A percentile compares a stretch with the other conserved stretches of the same genome.
Conservation (phyloP, 2,888 invertebrate species). For the Brachycybe producta region DNA sequence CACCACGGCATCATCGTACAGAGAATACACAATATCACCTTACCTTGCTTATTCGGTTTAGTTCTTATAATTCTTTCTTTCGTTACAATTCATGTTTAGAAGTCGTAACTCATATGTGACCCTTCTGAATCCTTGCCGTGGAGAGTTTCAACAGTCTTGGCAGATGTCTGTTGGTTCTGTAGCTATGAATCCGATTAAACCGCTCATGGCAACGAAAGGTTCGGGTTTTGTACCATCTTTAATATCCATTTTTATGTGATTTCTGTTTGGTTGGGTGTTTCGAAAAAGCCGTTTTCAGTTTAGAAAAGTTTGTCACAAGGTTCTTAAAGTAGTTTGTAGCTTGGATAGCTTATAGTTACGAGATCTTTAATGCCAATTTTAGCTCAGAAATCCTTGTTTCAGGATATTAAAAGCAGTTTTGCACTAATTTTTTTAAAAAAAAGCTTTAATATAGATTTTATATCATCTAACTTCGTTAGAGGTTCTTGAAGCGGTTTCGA, state of each 20-base stretch:
- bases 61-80: neutral
- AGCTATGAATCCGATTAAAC: slow-evolving; percentile 31
- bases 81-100: neutral
- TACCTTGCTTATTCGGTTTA: neutral
- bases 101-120: slow-evolving; percentile 24
- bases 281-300: too few relatives aligned
- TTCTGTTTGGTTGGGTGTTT: too few relatives aligned
- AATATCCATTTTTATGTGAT: neutral
- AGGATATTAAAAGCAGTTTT: too few relatives aligned
- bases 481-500: too few relatives aligned
- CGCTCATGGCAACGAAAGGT: slow-evolving; percentile 34
- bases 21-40: neutral
- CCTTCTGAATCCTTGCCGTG: slow-evolving; percentile 32
- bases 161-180: slow-evolving; percentile 34
- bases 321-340: too few relatives aligned
- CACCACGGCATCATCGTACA: neutral
- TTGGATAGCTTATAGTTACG: too few relatives aligned
- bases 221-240: neutral
- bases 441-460: too few relatives aligned
- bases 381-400: too few relatives aligned
- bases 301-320: too few relatives aligned
- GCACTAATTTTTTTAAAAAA: too few relatives aligned
- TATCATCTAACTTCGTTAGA: too few relatives aligned
- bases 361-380: too few relatives aligned
- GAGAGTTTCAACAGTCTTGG: slow-evolving; percentile 30